Percentiles rank a stretch among this genome's conserved stretches.
phyloP scores from a whole-genome alignment of 2,797 vertebrate genomes.

The Myripristis murdjan region DNA sequence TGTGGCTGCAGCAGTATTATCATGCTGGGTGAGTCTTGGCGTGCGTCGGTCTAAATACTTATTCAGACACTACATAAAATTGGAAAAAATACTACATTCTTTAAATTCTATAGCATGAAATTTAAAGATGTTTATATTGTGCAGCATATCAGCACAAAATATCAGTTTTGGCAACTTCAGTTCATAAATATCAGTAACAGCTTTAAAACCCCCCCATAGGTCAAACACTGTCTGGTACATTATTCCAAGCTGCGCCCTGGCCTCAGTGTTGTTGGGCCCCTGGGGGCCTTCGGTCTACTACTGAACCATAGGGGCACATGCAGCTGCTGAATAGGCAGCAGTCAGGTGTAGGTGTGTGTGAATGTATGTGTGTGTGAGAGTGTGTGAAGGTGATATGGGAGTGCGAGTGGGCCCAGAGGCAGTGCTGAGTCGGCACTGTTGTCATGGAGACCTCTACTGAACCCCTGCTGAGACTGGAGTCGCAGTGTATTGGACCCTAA shows the following conservation, averaged over 20 bases:
- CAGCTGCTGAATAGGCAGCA: conserved; percentile 56
- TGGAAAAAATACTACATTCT: too few species aligned
- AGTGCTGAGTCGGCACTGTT: conserved; percentile 63
- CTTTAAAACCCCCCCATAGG: neutral
- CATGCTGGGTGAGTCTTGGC: too few species aligned
- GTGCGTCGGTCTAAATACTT: neutral
- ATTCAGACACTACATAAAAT: too few species aligned
- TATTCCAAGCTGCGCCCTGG: neutral
- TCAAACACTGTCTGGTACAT: conserved; percentile 15
- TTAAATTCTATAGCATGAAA: too few species aligned
- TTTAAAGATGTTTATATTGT: too few species aligned
- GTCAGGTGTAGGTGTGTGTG: conserved; percentile 43
- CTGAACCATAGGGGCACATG: conserved; percentile 21
- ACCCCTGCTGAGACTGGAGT: conserved; percentile 37
- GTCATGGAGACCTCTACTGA: conserved; percentile 55
- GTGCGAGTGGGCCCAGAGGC: conserved; percentile 58
- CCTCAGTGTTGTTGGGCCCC: conserved; percentile 15
- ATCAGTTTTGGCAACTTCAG: neutral
- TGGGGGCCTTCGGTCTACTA: conserved; percentile 16
- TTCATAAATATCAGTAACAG: neutral
- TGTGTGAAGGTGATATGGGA: conserved; percentile 71
- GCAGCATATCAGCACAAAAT: too few species aligned
- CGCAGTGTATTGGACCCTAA: conserved; percentile 23
- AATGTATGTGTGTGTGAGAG: conserved; percentile 11
- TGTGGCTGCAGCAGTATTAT: too few species aligned